Percentiles rank a stretch among this genome's conserved stretches.
Conservation (phyloP, 2,888 invertebrate genomes). For the Hirtodrosophila confusa region DNA sequence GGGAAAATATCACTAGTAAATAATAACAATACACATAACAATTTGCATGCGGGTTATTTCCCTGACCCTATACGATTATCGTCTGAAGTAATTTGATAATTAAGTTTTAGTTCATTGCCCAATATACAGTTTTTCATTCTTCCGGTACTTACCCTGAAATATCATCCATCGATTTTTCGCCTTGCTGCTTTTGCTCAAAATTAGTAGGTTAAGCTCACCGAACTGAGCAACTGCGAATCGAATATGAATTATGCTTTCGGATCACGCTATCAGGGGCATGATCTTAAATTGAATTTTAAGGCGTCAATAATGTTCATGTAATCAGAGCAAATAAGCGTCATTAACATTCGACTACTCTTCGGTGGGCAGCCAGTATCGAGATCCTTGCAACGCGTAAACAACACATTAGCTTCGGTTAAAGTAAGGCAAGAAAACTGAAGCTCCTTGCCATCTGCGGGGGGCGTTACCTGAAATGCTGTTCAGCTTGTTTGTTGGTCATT, state of each 20-base stretch:
- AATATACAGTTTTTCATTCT: too few species aligned
- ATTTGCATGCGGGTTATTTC: too few species aligned
- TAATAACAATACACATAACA: too few species aligned
- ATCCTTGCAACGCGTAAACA: constrained; percentile 41
- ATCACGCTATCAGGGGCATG: not conserved
- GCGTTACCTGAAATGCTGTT: constrained; percentile 46
- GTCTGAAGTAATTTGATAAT: too few species aligned
- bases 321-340: constrained; percentile 40
- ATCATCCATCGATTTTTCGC: not conserved
- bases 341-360: constrained; percentile 10
- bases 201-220: too few species aligned
- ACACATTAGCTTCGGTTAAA: constrained; percentile 20
- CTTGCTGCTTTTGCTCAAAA: not conserved
- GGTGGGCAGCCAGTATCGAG: not conserved
- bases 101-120: too few species aligned
- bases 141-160: too few species aligned
- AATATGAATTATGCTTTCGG: not conserved
- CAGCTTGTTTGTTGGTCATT: constrained; percentile 53
- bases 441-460: constrained; percentile 11
- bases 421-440: not conserved
- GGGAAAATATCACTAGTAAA: too few species aligned
- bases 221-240: not conserved
- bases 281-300: constrained; percentile 50
- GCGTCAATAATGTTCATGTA: constrained; percentile 34
- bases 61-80: too few species aligned